These are phyloP conservation scores for Apostichopus japonicus DNA, from an alignment of 35 echinoderm and acorn worm species.

Conservation along the genomic window DNA sequence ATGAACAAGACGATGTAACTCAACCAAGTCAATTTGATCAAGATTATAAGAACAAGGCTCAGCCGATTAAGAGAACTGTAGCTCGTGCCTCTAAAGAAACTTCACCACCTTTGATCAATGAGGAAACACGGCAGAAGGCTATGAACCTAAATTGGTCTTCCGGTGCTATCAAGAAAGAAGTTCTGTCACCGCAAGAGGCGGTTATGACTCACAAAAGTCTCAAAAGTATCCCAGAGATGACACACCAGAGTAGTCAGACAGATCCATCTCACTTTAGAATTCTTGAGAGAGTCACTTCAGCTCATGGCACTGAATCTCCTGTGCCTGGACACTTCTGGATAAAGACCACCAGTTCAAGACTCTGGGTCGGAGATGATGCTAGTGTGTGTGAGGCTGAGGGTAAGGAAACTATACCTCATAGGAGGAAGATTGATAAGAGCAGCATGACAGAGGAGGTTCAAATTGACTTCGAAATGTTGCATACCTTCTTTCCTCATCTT, in stretches of 20 bases:
- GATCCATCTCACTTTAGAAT: conserved; percentile 37
- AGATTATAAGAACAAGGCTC: background rate
- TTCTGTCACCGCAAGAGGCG: background rate
- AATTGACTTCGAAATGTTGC: background rate
- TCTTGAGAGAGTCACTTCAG: background rate
- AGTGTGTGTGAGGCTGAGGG: background rate
- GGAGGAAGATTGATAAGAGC: conserved; percentile 69
- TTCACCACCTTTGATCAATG: conserved; percentile 2
- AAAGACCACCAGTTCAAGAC: background rate
- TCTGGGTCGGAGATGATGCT: background rate
- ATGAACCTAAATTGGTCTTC: conserved; percentile 34
- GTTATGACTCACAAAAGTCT: background rate
- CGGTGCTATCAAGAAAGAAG: conserved; percentile 33
- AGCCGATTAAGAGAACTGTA: conserved; percentile 4
- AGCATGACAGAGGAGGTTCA: conserved; percentile 72
- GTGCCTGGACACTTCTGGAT: background rate
- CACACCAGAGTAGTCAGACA: conserved; percentile 28
- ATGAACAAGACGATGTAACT: background rate
- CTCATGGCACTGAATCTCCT: background rate
- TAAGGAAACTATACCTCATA: conserved; percentile 49
- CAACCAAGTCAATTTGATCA: background rate
- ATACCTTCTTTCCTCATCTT: conserved; percentile 59
- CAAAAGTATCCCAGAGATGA: background rate
- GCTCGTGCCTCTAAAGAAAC: background rate
- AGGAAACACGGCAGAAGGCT: conserved; percentile 22